Evolutionary conservation across 2,113 vertebrate species (phyloP).

Genomic region (Odobenus rosmarus): DNA sequence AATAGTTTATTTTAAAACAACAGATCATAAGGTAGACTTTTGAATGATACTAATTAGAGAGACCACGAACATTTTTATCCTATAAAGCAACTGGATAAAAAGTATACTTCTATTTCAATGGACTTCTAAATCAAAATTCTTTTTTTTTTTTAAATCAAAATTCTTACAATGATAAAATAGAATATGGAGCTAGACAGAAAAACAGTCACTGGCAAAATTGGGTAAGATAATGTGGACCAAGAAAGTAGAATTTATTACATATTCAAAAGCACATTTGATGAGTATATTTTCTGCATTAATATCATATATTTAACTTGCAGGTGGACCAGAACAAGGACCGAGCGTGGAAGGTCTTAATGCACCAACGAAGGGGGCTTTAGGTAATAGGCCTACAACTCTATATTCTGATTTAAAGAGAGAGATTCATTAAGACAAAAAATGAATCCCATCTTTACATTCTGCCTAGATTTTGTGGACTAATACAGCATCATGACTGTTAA

Average conservation of each 20-base stretch:
- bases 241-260: background rate
- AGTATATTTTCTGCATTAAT: background rate
- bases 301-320: constrained; percentile 79
- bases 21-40: background rate
- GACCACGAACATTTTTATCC: background rate
- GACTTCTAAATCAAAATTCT: background rate
- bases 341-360: constrained; percentile 91
- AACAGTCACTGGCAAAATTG: fast-evolving
- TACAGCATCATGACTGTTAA: fast-evolving
- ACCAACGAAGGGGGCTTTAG: constrained; percentile 90
- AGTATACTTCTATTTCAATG: background rate
- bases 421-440: background rate
- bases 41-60: background rate
- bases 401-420: background rate
- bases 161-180: background rate
- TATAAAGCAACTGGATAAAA: background rate
- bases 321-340: constrained; percentile 88
- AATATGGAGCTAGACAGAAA: background rate
- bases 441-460: background rate
- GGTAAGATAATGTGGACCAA: background rate
- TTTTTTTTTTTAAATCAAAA: background rate
- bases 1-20: background rate
- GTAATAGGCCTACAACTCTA: constrained; percentile 79
- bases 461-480: background rate
- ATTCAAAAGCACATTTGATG: background rate